Base-by-base conservation (phyloP, 1,140 invertebrate genomes). In the Cardiocondyla obscurior region DNA sequence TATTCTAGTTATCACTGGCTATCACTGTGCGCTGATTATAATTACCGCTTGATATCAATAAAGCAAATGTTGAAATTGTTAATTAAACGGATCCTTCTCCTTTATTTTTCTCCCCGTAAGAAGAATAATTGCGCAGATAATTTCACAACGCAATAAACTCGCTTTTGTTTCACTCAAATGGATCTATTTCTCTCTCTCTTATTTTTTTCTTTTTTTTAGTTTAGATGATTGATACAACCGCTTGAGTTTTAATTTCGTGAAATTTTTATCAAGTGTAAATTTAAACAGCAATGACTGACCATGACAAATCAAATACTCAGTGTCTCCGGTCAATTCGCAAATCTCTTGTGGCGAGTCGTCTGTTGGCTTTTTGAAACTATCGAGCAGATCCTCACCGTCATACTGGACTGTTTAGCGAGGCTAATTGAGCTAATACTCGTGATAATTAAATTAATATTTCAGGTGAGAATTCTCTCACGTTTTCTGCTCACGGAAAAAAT, bases 361-460 rank as follows among this genome's bases (percentile, higher is more conserved):
- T 85, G 73, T 22, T 90, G 88, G 84, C 64, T 90, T 28, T 91
- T 88, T 87, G 91, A 93, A 16, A 92, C 90, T 1, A 12, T 91
- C 57, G 89, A 89, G 46, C 76, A 89, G 3, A 30, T 92, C 60
- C 19, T 90, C 14, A 90, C 90, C 19, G 90, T 92, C 51, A 16
- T 90, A 3, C 42, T 92, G 8, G 92, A 93, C 60, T 92, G 89
- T 73, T 46, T 89, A 16, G 79, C 86, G 22, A 85, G 90, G 28
- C 72, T 84, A 57, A 42, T 92, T 57, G 92, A 93, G 55, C 79
- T 93, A 33, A 72, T 84, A 42, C 65, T 92, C 25, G 91, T 88
- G 22, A 69, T 91, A 51, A 82, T 91, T 19, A 88, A 88, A 49
- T 62, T 93, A 44, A 53, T 86, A 22, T 88, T 88, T 73, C 89